Conservation (phyloP, 2,888 invertebrate genomes). For the Laspeyria flexula region DNA sequence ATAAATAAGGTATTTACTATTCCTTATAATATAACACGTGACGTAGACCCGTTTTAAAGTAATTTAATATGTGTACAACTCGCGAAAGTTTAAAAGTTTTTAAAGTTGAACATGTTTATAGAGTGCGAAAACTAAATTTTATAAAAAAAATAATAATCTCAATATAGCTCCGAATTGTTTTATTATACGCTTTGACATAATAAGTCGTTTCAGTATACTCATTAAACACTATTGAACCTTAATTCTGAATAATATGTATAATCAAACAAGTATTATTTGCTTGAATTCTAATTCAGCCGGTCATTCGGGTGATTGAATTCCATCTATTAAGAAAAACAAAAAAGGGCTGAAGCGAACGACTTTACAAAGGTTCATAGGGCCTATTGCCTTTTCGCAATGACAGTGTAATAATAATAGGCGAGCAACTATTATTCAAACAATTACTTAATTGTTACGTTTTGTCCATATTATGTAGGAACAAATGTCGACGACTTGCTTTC, state of each 20-base stretch:
- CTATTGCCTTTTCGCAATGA: slow-evolving; percentile 10
- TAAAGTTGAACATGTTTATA: too few relatives aligned
- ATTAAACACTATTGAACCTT: not conserved
- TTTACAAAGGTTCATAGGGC: slow-evolving; percentile 16
- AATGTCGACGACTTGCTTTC: slow-evolving; percentile 25
- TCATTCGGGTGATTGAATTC: slow-evolving; percentile 7
- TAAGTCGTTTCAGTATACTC: too few relatives aligned
- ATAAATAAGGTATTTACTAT: too few relatives aligned
- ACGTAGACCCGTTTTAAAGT: too few relatives aligned
- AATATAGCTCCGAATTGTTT: too few relatives aligned
- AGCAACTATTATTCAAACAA: slow-evolving; percentile 15
- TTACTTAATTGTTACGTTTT: slow-evolving; percentile 34
- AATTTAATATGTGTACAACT: too few relatives aligned
- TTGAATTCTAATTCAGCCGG: slow-evolving; percentile 19
- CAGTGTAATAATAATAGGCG: slow-evolving; percentile 27
- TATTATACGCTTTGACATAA: too few relatives aligned
- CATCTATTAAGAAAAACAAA: slow-evolving; percentile 4
- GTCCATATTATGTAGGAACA: slow-evolving; percentile 22
- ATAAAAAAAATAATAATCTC: too few relatives aligned
- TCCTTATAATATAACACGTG: too few relatives aligned
- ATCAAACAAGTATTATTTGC: slow-evolving; percentile 9
- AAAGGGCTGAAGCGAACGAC: slow-evolving; percentile 19
- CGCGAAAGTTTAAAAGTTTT: too few relatives aligned
- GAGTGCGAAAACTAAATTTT: too few relatives aligned
- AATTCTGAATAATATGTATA: slow-evolving; percentile 12